phyloP scores from a whole-genome alignment of 2,113 vertebrate species.

The Saimiri boliviensis region DNA sequence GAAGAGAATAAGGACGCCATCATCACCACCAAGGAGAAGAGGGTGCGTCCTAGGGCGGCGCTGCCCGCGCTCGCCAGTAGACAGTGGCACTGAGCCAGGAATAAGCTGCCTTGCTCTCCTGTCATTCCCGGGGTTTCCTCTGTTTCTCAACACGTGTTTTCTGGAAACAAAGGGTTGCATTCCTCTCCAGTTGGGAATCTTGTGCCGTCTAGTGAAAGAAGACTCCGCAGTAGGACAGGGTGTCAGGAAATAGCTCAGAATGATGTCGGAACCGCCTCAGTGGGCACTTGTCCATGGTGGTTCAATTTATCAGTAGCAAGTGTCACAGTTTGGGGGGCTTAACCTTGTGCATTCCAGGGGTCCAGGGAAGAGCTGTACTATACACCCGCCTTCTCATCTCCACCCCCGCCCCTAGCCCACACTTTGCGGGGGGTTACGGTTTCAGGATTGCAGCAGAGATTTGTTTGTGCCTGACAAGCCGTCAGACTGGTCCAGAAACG shows the following conservation, averaged over 20 bases:
- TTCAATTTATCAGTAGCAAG: background rate
- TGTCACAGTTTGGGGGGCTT: background rate
- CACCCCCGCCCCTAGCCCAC: accelerated
- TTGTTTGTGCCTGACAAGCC: background rate
- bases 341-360: background rate
- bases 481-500: background rate
- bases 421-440: background rate
- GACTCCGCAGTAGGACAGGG: background rate
- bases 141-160: background rate
- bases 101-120: background rate
- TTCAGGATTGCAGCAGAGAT: background rate
- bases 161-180: background rate
- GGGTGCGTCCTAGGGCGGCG: conserved; percentile 81
- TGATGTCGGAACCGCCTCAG: background rate
- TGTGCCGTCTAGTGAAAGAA: background rate
- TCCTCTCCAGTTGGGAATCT: background rate
- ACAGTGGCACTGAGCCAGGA: conserved; percentile 40
- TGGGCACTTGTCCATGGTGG: background rate
- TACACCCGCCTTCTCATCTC: background rate
- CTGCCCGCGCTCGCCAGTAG: conserved; percentile 38
- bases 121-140: background rate
- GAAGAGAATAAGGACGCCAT: conserved; percentile 95
- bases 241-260: background rate
- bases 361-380: background rate
- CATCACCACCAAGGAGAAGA: conserved; percentile 89